phyloP scores from a whole-genome alignment of 2,888 invertebrate genomes.

The Ormia ochracea region DNA sequence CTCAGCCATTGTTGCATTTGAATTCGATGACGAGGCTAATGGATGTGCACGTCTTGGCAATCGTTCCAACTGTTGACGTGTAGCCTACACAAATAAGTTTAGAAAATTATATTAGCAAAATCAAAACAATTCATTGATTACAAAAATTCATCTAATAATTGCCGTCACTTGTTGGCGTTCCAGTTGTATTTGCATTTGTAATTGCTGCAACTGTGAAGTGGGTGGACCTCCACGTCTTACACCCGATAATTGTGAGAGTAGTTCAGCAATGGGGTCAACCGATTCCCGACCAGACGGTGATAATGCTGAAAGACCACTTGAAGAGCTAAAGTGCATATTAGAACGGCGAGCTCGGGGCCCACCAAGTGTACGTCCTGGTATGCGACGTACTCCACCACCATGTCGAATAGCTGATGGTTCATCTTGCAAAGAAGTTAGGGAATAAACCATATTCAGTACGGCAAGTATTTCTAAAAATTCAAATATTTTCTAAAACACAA shows the following conservation, averaged over 20 bases:
- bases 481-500: constrained; percentile 9
- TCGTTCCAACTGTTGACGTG: constrained; percentile 92
- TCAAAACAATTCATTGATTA: constrained; percentile 2
- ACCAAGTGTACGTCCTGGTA: constrained; percentile 87
- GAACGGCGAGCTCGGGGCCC: constrained; percentile 88
- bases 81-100: constrained; percentile 79
- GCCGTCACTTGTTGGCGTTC: constrained; percentile 91
- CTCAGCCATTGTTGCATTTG: constrained; percentile 78
- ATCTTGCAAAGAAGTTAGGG: constrained; percentile 82
- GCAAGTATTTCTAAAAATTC: neutral
- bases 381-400: constrained; percentile 84
- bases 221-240: constrained; percentile 83
- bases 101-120: constrained; percentile 31
- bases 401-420: constrained; percentile 89
- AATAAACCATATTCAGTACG: constrained; percentile 66
- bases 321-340: constrained; percentile 96
- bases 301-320: constrained; percentile 88
- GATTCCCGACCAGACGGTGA: constrained; percentile 93
- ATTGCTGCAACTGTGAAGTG: constrained; percentile 91
- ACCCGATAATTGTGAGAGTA: constrained; percentile 95
- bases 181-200: constrained; percentile 96
- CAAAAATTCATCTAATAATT: constrained; percentile 64
- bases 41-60: constrained; percentile 89
- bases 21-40: constrained; percentile 80
- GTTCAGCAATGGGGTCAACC: constrained; percentile 97